Evolutionary conservation across 2,797 vertebrate species (phyloP).

Genomic region (Morus bassanus): DNA sequence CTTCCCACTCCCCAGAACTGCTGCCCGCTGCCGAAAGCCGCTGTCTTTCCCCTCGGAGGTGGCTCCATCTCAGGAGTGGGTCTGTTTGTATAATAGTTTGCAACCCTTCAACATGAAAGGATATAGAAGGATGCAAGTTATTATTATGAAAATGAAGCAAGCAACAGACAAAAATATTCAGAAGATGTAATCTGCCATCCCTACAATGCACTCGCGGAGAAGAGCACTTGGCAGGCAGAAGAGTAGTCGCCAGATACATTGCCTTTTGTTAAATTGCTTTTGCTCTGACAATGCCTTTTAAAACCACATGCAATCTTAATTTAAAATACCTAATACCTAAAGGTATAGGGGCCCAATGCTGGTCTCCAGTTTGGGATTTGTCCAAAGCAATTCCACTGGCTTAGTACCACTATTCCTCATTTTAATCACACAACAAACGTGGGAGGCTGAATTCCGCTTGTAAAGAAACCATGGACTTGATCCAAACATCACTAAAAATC

Average conservation of each 20-base stretch:
- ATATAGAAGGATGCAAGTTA: constrained; percentile 48
- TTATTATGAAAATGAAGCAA: constrained; percentile 68
- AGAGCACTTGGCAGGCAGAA: constrained; percentile 68
- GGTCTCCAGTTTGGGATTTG: not conserved
- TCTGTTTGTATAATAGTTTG: constrained; percentile 51
- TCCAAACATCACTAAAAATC: not conserved
- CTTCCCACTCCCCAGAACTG: accelerated
- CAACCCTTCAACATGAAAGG: constrained; percentile 61
- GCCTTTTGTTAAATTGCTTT: constrained; percentile 64
- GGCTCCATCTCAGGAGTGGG: not conserved
- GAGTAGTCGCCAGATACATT: constrained; percentile 52
- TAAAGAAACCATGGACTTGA: not conserved
- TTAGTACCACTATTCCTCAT: not conserved
- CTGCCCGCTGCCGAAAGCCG: not conserved
- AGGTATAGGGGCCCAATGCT: not conserved
- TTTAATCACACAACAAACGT: not conserved
- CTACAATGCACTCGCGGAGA: constrained; percentile 35
- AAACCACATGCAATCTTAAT: constrained; percentile 55
- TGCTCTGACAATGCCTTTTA: constrained; percentile 56
- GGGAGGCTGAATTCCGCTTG: not conserved
- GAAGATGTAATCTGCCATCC: constrained; percentile 56
- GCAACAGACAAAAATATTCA: constrained; percentile 64
- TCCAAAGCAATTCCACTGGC: constrained; percentile 17
- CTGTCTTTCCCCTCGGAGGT: not conserved
- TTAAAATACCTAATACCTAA: constrained; percentile 34